Base-by-base conservation (phyloP, 2,888 invertebrate genomes). In the Artemia sinica region DNA sequence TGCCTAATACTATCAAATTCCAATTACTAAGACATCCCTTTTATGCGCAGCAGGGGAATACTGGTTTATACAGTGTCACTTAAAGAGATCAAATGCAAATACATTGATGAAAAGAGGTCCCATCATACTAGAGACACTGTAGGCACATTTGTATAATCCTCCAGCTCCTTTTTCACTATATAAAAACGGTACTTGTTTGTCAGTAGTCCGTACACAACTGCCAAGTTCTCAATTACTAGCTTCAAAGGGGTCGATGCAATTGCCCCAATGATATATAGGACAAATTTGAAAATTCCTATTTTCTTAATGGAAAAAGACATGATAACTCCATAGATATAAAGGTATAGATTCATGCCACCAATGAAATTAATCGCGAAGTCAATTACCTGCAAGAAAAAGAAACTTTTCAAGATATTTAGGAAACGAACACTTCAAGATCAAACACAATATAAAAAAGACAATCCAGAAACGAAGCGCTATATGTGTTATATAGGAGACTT, bases 251-350 rank as follows among this genome's bases (percentile, higher is more conserved):
- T 91, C 70, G 91, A 91, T 71, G 88, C 85, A 67, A 95, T 80
- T 7, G 93, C 92, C 65, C 92, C 94, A 71, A 86, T 81, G 71
- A 93, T 84, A 77, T 89, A 91, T 70, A 91, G 79, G 70, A 86
- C 76, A 77, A 91, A 91, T 77, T 86, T 85, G 63, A 86, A 76
- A 71, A 88, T 79, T 12, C 94, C 93, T 77, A 89, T 88, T 75
- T 91, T 85, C 78, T 90, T 87, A 51, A 92, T 80, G 41, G 91
- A 90, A 77, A 96, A 95, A 69, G 94, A 94, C 78, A 94, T 95
- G 68, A 94, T 84, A n/a, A 94, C 94, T 72, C 96, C 96, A 79
- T 94, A 96, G 72, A 95, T 85, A 78, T 95, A 96, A 94, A 96
- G 95, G 78, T 96, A 96, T 76, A 94, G 88, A 78, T 90, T 94